Conservation (phyloP, 2,888 invertebrate species). For the Myopa testacea region DNA sequence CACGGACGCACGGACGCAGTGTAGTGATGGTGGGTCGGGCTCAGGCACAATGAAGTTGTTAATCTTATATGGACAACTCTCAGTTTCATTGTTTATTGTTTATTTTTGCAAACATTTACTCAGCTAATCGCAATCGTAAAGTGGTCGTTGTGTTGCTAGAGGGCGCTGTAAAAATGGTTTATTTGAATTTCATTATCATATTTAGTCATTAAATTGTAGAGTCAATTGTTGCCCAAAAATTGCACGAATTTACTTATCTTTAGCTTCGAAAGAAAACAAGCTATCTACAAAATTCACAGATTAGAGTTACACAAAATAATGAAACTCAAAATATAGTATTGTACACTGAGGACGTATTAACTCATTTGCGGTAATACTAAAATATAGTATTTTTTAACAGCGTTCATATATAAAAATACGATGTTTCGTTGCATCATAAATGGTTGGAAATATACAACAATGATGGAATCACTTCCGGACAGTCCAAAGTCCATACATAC, state of each 20-base stretch:
- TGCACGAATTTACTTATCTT: background rate
- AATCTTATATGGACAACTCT: slow-evolving; percentile 17
- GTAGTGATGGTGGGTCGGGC: background rate
- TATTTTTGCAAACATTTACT: slow-evolving; percentile 19
- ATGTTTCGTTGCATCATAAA: no score
- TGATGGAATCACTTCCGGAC: no score
- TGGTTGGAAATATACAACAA: no score
- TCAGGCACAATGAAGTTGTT: background rate
- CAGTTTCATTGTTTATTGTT: slow-evolving; percentile 26
- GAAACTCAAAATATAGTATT: no score
- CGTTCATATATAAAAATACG: no score
- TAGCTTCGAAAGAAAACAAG: background rate
- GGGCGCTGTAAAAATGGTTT: slow-evolving; percentile 13
- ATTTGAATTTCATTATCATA: slow-evolving; percentile 12
- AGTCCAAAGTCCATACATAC: no score
- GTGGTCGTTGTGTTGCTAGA: background rate
- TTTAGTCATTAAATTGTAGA: background rate
- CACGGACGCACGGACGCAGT: background rate
- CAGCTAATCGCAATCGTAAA: slow-evolving; percentile 8
- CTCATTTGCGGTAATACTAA: no score
- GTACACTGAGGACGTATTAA: no score
- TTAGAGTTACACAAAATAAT: no score
- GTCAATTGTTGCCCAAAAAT: slow-evolving; percentile 5
- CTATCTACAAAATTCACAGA: background rate
- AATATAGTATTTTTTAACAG: no score